Evolutionary conservation across 2,113 vertebrate species (phyloP).

Genomic region (Brienomyrus longianalis): DNA sequence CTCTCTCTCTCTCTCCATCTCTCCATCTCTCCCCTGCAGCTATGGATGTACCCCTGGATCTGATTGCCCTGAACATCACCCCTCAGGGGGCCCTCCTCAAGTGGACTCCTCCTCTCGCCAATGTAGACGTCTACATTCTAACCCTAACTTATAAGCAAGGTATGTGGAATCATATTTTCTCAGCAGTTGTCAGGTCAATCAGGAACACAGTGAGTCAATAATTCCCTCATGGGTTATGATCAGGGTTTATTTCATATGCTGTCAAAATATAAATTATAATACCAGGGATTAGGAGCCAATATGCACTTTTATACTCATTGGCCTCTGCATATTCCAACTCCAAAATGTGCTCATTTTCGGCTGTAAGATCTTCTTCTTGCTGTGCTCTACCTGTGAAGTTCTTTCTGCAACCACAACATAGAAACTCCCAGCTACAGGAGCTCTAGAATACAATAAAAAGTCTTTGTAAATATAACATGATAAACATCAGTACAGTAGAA

Average conservation of each 20-base stretch:
- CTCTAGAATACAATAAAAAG: background rate
- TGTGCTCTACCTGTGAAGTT: background rate
- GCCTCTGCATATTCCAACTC: background rate
- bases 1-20: background rate
- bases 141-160: slow-evolving; percentile 72
- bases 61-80: slow-evolving; percentile 79
- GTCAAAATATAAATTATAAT: background rate
- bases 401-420: background rate
- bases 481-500: background rate
- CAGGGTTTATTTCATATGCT: background rate
- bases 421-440: background rate
- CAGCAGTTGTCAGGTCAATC: background rate
- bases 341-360: background rate
- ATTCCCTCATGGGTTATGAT: background rate
- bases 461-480: background rate
- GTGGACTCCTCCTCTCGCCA: slow-evolving; percentile 74
- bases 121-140: slow-evolving; percentile 83
- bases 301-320: background rate
- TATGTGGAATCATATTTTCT: slow-evolving; percentile 41
- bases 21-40: slow-evolving; percentile 53
- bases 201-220: background rate
- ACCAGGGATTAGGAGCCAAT: background rate
- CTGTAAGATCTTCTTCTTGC: background rate
- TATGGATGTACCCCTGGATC: slow-evolving; percentile 80
- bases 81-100: slow-evolving; percentile 78